These are phyloP conservation scores for Coptodon bakossiorum DNA, from an alignment of 2,113 vertebrate species.

Conservation along the genomic window DNA sequence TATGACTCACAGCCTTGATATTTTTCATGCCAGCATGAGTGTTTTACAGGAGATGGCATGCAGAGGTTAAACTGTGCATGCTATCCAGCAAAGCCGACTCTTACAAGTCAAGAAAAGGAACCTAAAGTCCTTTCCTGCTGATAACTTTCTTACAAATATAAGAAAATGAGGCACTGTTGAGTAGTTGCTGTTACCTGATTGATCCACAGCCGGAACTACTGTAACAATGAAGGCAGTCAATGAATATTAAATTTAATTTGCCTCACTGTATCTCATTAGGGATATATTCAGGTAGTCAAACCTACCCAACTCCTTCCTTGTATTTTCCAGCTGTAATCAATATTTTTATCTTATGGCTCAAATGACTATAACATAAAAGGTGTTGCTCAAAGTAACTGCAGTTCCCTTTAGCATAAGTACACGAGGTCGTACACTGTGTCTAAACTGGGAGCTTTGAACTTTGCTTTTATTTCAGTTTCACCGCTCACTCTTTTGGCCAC, in stretches of 20 bases:
- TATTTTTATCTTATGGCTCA: background rate
- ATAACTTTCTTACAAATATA: background rate
- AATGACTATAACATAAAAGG: background rate
- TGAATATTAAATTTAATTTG: background rate
- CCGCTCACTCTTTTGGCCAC: background rate
- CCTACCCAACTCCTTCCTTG: background rate
- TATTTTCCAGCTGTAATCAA: background rate
- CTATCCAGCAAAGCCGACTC: background rate
- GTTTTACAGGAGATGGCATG: background rate
- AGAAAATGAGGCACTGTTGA: background rate
- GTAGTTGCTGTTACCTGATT: background rate
- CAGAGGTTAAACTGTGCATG: background rate
- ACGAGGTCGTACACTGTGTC: background rate
- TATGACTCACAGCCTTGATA: conserved; percentile 7
- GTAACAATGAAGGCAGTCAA: background rate
- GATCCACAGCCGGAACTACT: background rate
- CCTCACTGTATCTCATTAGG: background rate
- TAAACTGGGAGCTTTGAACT: background rate
- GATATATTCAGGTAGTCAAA: background rate
- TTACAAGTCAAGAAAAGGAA: background rate
- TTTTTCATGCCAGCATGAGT: background rate
- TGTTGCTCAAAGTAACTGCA: background rate
- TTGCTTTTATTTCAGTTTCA: background rate
- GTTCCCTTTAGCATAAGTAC: background rate
- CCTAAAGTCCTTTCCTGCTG: background rate